Base-by-base conservation (phyloP, 1,140 invertebrate species). In the Sitodiplosis mosellana region DNA sequence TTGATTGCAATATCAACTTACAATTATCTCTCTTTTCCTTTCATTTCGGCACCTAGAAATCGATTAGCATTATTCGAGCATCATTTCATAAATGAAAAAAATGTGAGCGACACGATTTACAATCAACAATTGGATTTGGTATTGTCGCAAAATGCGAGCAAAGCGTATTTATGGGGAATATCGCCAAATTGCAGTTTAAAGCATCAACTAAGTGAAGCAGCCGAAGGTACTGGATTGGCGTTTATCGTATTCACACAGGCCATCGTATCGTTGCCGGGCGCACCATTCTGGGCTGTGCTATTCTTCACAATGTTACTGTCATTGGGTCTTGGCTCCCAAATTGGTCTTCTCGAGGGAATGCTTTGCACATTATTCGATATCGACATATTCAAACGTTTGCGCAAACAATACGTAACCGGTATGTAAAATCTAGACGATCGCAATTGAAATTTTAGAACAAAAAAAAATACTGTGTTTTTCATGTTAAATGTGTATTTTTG, bases 231-330 rank as follows among this genome's bases (percentile, higher is more conserved):
- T 8, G 89, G 89, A 10, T 61, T 93, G 45, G 89, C 87, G 1
- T 91, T 91, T 60, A 89, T 92, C 52, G 82, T 91, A 8, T 90
- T 91, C 65, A 90, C 87, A 0, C 83, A 91, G 66, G 87, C 88
- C 1, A 92, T 92, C 55, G 81, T 90, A 4, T 83, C 91, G 62
- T 67, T 93, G 48, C 89, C 89, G 0, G 83, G 80, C 11, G 81
- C 87, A 1, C 87, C 87, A 15, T 87, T 93, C 63, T 93, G 89
- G 89, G 82, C 88, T 2, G 78, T 91, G 49, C 79, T 91, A 33
- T 93, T 93, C 74, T 93, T 93, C 70, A 66, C 89, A 55, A 93
- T 93, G 89, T 68, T 94, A 42, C 67, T 93, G 10, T 85, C 86
- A 1, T 71, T 93, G 19, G 89, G 89, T 4, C 67, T 93, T 11